Evolutionary conservation across 2,797 vertebrate genomes (phyloP).

Genomic region (Trachurus trachurus): DNA sequence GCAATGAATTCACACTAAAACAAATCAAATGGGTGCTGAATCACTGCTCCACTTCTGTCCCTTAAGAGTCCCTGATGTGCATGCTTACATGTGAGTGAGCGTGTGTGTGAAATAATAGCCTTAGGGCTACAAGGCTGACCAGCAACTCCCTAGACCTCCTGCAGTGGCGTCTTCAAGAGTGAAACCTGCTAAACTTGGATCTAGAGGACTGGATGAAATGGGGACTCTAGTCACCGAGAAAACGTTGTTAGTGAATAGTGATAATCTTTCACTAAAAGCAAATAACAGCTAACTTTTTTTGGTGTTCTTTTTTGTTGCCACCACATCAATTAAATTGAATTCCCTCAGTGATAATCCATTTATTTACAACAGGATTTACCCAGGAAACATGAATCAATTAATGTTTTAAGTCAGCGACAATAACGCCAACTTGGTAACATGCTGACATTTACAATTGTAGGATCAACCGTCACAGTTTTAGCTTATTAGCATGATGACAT

Average conservation of each 20-base stretch:
- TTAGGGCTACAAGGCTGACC: slow-evolving; percentile 70
- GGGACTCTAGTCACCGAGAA: background rate
- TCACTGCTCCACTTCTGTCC: slow-evolving; percentile 27
- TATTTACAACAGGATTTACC: background rate
- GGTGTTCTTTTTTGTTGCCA: background rate
- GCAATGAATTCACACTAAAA: background rate
- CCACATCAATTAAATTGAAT: background rate
- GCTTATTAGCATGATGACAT: background rate
- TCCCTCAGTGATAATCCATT: background rate
- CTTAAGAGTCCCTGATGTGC: slow-evolving; percentile 24
- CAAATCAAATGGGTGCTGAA: slow-evolving; percentile 53
- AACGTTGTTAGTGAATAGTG: background rate
- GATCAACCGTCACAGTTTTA: background rate
- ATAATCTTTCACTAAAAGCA: background rate
- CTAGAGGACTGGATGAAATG: background rate
- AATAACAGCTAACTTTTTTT: background rate
- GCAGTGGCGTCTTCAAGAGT: slow-evolving; percentile 8
- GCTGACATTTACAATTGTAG: background rate
- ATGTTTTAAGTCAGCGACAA: background rate
- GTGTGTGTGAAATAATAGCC: slow-evolving; percentile 67
- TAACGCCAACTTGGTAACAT: background rate
- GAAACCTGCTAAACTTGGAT: slow-evolving; percentile 20
- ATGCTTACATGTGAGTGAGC: slow-evolving; percentile 29
- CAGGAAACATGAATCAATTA: background rate
- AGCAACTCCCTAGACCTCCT: slow-evolving; percentile 41